These are phyloP conservation scores for Anolis sagrei DNA, from an alignment of 2,113 vertebrate species.

Conservation along the genomic window DNA sequence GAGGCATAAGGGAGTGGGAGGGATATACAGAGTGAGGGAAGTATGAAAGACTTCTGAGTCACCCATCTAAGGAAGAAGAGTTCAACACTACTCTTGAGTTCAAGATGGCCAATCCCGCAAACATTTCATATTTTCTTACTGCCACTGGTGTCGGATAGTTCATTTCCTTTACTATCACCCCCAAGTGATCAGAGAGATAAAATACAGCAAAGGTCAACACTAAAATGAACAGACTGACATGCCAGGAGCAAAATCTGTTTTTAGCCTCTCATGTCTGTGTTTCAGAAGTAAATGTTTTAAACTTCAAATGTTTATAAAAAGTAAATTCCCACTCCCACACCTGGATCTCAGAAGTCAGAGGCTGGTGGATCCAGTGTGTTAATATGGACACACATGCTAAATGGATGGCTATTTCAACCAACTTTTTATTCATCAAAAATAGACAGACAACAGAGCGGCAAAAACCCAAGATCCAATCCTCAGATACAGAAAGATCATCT, in stretches of 20 bases:
- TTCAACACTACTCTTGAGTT: conserved; percentile 51
- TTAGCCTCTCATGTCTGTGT: not conserved
- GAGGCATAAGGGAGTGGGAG: conserved; percentile 38
- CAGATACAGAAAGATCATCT: not conserved
- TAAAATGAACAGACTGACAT: not conserved
- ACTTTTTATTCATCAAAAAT: not conserved
- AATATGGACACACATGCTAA: not conserved
- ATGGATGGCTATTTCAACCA: not conserved
- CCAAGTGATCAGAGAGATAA: not conserved
- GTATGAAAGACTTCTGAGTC: conserved; percentile 30
- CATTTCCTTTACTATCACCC: not conserved
- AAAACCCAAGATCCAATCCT: not conserved
- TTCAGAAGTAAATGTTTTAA: conserved; percentile 9
- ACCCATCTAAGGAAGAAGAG: conserved; percentile 14
- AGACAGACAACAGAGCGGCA: not conserved
- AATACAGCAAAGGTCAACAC: not conserved
- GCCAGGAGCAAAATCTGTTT: not conserved
- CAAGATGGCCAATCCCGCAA: conserved; percentile 2
- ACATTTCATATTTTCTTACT: not conserved
- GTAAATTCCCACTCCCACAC: not conserved
- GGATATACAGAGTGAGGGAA: conserved; percentile 46
- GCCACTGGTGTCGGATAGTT: not conserved
- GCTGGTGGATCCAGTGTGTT: not conserved
- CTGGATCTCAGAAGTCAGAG: not conserved
- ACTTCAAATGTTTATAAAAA: conserved; percentile 4